These are phyloP conservation scores for Silvanus unidentatus DNA, from an alignment of 2,888 invertebrate genomes.

Conservation along the genomic window DNA sequence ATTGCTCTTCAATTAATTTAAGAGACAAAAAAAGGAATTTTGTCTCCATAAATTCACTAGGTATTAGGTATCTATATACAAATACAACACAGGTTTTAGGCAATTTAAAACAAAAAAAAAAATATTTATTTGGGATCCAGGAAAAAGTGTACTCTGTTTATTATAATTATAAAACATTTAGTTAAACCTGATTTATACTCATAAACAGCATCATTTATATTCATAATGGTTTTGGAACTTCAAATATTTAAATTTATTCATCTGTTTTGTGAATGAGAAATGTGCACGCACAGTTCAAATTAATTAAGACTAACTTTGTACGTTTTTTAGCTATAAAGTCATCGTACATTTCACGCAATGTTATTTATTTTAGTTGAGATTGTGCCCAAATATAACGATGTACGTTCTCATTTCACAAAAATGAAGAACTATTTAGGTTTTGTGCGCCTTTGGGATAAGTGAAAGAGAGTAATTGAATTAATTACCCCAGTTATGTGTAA, in stretches of 20 bases:
- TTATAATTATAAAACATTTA: conserved; percentile 11
- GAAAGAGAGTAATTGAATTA: conserved; percentile 8
- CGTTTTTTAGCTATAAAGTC: conserved; percentile 24
- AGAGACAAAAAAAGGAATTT: conserved; percentile 6
- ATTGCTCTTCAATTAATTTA: too few relatives aligned
- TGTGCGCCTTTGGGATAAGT: background rate
- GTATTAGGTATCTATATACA: too few relatives aligned
- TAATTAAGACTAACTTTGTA: conserved; percentile 28
- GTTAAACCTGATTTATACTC: conserved; percentile 20
- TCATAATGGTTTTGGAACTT: conserved; percentile 16
- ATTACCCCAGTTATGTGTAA: conserved; percentile 1
- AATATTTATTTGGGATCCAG: too few relatives aligned
- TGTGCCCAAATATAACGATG: too few relatives aligned
- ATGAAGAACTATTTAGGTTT: background rate
- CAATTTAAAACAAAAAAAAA: too few relatives aligned
- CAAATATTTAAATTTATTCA: conserved; percentile 26
- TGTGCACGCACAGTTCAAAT: conserved; percentile 29
- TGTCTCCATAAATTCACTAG: too few relatives aligned
- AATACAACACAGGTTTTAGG: too few relatives aligned
- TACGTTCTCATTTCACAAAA: too few relatives aligned
- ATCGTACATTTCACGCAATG: conserved; percentile 25
- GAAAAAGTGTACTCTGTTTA: too few relatives aligned
- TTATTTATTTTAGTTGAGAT: conserved; percentile 18
- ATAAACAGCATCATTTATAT: conserved; percentile 19
- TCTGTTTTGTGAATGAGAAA: conserved; percentile 20